These are phyloP conservation scores for Argyresthia albistria DNA, from an alignment of 2,888 invertebrate genomes.

Conservation along the genomic window DNA sequence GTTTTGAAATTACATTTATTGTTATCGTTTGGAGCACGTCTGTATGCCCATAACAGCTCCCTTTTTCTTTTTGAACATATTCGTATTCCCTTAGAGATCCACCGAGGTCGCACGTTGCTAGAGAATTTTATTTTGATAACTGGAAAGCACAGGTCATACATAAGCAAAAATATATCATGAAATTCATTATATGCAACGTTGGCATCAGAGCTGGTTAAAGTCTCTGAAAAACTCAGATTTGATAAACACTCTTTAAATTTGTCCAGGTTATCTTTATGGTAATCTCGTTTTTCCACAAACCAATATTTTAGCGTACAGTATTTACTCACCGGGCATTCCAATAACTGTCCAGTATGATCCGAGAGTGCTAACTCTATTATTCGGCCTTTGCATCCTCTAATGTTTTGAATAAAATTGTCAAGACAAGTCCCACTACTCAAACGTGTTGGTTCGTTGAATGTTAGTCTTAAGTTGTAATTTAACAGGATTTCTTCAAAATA, in stretches of 20 bases:
- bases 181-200: constrained; percentile 2
- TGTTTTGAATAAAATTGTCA: constrained; percentile 6
- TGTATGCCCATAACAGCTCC: constrained; percentile 6
- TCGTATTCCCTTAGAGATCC: constrained; percentile 6
- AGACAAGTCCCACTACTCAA: constrained; percentile 3
- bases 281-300: constrained; percentile 1
- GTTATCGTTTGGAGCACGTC: neutral
- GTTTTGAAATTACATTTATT: neutral
- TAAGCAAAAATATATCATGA: neutral
- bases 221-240: neutral
- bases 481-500: constrained; percentile 3
- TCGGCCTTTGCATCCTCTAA: constrained; percentile 1
- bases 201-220: neutral
- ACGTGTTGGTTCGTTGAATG: constrained; percentile 4
- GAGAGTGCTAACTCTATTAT: constrained; percentile 5
- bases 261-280: constrained; percentile 1
- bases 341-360: constrained; percentile 10
- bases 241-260: constrained; percentile 5
- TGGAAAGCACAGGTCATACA: constrained; percentile 6
- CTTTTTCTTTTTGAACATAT: constrained; percentile 4
- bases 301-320: neutral
- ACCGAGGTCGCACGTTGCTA: neutral
- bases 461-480: constrained; percentile 5
- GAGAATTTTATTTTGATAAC: neutral
- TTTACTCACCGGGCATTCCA: constrained; percentile 4